Evolutionary conservation across 2,113 vertebrate species (phyloP).

Genomic region (Lycocorax pyrrhopterus): DNA sequence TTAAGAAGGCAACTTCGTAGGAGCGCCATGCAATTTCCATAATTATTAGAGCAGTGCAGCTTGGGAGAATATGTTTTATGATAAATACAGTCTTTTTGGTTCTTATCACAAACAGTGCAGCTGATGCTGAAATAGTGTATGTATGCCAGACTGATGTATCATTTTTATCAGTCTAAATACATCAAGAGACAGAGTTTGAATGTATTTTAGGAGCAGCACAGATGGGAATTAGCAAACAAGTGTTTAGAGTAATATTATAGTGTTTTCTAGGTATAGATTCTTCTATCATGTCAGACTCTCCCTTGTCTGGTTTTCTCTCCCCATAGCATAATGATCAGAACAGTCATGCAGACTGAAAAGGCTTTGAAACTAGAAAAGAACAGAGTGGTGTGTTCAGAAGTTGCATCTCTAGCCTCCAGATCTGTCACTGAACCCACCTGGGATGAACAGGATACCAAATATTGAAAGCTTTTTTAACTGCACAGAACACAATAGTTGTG

Average conservation of each 20-base stretch:
- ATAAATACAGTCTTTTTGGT: neutral
- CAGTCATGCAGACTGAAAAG: neutral
- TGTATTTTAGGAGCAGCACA: neutral
- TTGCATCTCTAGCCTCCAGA: neutral
- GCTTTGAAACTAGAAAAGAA: constrained; percentile 41
- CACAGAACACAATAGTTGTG: neutral
- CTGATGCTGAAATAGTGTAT: neutral
- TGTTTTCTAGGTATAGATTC: neutral
- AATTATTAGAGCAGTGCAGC: neutral
- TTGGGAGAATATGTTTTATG: neutral
- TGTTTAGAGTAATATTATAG: constrained; percentile 14
- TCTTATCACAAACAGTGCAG: neutral
- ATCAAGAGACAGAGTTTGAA: neutral
- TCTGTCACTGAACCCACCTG: constrained; percentile 7
- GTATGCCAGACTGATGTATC: neutral
- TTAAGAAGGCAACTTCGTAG: neutral
- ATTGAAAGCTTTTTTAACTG: neutral
- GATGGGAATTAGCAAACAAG: constrained; percentile 23
- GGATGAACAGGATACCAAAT: neutral
- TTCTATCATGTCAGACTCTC: neutral
- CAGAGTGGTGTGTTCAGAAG: neutral
- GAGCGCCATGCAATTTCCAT: neutral
- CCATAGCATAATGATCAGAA: constrained; percentile 24
- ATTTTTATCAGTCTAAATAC: constrained; percentile 22
- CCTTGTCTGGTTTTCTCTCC: neutral